Evolutionary conservation across 2,113 vertebrate species (phyloP).

Genomic region (Camelus dromedarius): DNA sequence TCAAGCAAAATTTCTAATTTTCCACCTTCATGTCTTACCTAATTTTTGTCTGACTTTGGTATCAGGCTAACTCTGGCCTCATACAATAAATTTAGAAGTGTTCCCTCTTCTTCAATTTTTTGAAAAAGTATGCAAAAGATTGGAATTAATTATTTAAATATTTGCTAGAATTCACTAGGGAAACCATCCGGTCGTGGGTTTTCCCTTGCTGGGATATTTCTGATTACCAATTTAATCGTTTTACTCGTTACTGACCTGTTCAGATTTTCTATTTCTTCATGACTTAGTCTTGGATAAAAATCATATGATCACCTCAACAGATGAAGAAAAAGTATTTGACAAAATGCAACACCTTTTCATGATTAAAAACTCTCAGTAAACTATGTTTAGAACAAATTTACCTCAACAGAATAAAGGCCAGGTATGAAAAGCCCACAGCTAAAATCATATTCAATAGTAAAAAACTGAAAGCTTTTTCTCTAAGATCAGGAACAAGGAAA

Average conservation of each 20-base stretch:
- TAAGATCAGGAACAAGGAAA: background rate
- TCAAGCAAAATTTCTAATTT: background rate
- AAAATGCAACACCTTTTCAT: background rate
- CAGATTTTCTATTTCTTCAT: background rate
- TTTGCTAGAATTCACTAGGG: background rate
- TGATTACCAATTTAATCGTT: background rate
- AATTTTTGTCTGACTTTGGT: background rate
- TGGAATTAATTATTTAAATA: background rate
- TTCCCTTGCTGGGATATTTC: background rate
- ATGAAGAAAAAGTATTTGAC: background rate
- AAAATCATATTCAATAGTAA: background rate
- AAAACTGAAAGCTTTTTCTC: background rate
- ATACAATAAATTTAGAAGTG: background rate
- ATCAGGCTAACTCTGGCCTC: background rate
- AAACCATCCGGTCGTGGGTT: background rate
- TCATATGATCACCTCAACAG: background rate
- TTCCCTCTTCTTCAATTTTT: background rate
- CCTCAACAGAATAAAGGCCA: background rate
- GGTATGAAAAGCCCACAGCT: background rate
- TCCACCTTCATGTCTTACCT: background rate
- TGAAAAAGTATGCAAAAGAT: background rate
- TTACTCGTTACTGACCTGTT: background rate
- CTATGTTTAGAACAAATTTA: background rate
- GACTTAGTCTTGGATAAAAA: background rate
- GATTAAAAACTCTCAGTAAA: background rate